These are phyloP conservation scores for Arge pagana DNA, from an alignment of 2,888 invertebrate genomes.

Conservation along the genomic window DNA sequence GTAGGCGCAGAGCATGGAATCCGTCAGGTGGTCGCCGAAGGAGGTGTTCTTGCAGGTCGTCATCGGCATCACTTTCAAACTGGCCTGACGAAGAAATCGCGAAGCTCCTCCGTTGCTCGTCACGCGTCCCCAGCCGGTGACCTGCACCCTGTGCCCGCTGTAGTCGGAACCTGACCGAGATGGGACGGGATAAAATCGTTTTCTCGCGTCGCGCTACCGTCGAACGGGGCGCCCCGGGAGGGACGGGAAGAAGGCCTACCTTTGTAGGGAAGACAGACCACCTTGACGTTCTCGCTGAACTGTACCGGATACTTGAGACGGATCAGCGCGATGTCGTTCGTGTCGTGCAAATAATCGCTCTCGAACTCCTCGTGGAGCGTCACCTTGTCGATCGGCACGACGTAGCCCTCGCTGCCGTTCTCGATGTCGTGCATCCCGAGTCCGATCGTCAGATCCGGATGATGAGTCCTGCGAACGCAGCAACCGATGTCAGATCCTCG, in stretches of 20 bases:
- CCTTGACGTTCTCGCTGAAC: constrained; percentile 59
- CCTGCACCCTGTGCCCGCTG: constrained; percentile 56
- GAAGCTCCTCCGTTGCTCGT: constrained; percentile 52
- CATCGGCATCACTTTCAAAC: constrained; percentile 58
- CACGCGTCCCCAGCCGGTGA: constrained; percentile 65
- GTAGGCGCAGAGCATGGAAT: constrained; percentile 68
- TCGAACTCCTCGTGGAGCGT: constrained; percentile 61
- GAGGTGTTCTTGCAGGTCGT: constrained; percentile 54
- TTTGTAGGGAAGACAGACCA: constrained; percentile 62
- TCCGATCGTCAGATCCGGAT: constrained; percentile 53
- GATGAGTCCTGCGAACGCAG: constrained; percentile 55
- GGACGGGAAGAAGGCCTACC: constrained; percentile 45
- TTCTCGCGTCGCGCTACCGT: too few relatives aligned
- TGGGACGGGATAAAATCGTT: too few relatives aligned
- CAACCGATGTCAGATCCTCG: neutral
- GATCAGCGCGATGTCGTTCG: constrained; percentile 65
- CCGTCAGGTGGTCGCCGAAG: constrained; percentile 55
- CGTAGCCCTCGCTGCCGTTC: constrained; percentile 52
- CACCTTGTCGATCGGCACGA: constrained; percentile 53
- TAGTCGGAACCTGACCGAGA: constrained; percentile 57
- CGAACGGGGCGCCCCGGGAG: too few relatives aligned
- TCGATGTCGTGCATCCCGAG: constrained; percentile 61
- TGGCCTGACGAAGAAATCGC: constrained; percentile 59
- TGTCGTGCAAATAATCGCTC: constrained; percentile 61
- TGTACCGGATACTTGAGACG: constrained; percentile 57